These are phyloP conservation scores for Oscheius onirici DNA, from an alignment of 2,888 invertebrate genomes.

Conservation along the genomic window DNA sequence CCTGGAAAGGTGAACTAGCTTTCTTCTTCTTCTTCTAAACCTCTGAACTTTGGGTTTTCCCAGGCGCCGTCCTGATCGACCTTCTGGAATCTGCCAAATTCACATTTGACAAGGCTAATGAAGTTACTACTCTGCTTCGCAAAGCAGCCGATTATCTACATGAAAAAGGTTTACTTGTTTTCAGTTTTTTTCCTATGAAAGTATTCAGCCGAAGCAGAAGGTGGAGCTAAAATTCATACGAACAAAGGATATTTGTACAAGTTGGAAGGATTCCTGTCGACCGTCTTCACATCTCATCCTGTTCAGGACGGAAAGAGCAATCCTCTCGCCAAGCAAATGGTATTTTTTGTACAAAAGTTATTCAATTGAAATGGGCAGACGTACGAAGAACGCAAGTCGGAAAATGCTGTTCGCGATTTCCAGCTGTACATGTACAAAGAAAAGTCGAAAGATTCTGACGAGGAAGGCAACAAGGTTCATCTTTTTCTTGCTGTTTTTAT, in stretches of 20 bases:
- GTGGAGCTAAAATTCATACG: conserved; percentile 69
- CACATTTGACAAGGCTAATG: conserved; percentile 21
- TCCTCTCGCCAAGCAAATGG: neutral
- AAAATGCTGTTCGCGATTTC: neutral
- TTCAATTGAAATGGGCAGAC: no score
- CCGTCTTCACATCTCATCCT: conserved; percentile 33
- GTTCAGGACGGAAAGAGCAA: neutral
- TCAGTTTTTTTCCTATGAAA: neutral
- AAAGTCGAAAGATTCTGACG: neutral
- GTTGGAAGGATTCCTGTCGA: conserved; percentile 74
- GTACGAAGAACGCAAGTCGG: neutral
- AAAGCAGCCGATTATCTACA: conserved; percentile 22
- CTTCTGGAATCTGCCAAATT: conserved; percentile 15
- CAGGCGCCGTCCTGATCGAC: conserved; percentile 72
- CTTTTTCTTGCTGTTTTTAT: no score
- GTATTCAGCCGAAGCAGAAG: conserved; percentile 12
- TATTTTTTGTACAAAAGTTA: neutral
- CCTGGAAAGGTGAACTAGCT: conserved; percentile 12
- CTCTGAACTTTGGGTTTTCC: conserved; percentile 3
- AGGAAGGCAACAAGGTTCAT: neutral
- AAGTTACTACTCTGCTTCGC: conserved; percentile 1
- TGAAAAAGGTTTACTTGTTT: conserved; percentile 21
- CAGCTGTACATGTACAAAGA: conserved; percentile 15
- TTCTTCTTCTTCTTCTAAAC: neutral
- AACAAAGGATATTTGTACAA: conserved; percentile 85